These are phyloP conservation scores for Ceyx melanurus DNA, from an alignment of 2,113 vertebrate genomes.

Conservation along the genomic window DNA sequence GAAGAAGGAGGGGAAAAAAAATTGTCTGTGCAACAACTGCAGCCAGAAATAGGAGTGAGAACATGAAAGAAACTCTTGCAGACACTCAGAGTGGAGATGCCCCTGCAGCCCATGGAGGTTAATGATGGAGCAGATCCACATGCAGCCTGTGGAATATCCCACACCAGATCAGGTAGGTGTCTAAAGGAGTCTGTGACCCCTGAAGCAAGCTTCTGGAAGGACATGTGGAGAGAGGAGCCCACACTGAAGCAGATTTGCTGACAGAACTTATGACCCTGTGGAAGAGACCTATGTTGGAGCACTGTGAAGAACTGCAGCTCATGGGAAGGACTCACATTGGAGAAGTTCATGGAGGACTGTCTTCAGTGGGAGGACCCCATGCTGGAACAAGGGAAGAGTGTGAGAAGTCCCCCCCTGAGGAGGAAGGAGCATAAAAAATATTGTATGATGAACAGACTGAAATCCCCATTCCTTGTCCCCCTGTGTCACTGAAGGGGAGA, in stretches of 20 bases:
- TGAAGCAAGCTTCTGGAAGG: neutral
- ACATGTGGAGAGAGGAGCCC: neutral
- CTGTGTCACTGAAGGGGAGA: neutral
- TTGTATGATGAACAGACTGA: accelerated
- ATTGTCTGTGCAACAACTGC: neutral
- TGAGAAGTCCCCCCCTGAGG: neutral
- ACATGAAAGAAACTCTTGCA: neutral
- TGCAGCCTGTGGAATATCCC: neutral
- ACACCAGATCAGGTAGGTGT: accelerated
- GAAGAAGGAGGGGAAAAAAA: accelerated
- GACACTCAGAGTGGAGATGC: neutral
- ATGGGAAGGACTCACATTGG: neutral
- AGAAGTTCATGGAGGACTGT: neutral
- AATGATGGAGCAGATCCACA: neutral
- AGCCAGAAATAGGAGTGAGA: neutral
- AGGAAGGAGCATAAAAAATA: neutral
- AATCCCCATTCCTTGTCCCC: neutral
- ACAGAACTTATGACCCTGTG: neutral
- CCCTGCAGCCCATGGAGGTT: neutral
- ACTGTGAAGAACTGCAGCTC: neutral
- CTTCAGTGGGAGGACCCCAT: neutral
- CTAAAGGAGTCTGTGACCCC: neutral
- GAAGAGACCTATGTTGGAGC: neutral
- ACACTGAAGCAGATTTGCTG: neutral
- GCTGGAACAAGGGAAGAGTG: neutral